phyloP scores from a whole-genome alignment of 2,888 invertebrate genomes.

The Pycnomerus fuliginosus region DNA sequence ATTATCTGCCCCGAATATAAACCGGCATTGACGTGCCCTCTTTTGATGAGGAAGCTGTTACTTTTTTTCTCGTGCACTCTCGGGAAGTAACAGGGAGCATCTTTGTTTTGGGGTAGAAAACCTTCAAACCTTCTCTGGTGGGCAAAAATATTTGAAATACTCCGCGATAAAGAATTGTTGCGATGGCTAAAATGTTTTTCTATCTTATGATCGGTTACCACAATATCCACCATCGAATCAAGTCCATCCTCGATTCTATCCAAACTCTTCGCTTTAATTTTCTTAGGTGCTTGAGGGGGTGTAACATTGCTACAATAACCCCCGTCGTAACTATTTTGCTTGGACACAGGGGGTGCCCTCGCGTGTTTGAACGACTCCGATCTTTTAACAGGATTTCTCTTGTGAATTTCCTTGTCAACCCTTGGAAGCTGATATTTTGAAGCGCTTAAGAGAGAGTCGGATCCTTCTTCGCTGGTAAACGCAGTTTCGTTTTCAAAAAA shows the following conservation, averaged over 20 bases:
- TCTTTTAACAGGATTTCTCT: constrained; percentile 26
- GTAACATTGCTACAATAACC: constrained; percentile 29
- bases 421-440: constrained; percentile 50
- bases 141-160: constrained; percentile 24
- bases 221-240: constrained; percentile 71
- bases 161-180: constrained; percentile 44
- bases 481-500: constrained; percentile 60
- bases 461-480: constrained; percentile 67
- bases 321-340: constrained; percentile 24
- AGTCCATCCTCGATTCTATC: constrained; percentile 74
- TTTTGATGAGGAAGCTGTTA: constrained; percentile 60
- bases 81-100: constrained; percentile 53
- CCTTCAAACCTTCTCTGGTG: constrained; percentile 30
- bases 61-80: constrained; percentile 52
- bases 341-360: constrained; percentile 2
- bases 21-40: constrained; percentile 64
- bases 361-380: constrained; percentile 34
- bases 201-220: constrained; percentile 56
- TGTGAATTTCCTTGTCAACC: constrained; percentile 12
- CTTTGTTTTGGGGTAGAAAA: constrained; percentile 47
- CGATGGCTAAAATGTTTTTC: constrained; percentile 16
- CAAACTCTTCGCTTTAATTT: constrained; percentile 64
- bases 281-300: constrained; percentile 24
- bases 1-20: constrained; percentile 64
- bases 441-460: constrained; percentile 69